Evolutionary conservation across 2,888 invertebrate genomes (phyloP).

Genomic region (Eurytoma californica): DNA sequence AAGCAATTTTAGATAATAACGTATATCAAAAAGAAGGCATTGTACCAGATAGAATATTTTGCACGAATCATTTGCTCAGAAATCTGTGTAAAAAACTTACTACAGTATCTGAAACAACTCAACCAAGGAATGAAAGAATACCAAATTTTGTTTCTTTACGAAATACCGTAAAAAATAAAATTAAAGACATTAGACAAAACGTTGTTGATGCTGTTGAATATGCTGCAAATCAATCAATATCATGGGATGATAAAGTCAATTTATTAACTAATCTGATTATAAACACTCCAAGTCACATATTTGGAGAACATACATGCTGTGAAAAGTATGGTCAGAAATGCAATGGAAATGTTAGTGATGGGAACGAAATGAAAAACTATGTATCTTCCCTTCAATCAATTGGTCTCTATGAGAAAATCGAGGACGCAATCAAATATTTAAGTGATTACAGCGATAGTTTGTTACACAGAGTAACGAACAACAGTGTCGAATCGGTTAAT

Average conservation of each 20-base stretch:
- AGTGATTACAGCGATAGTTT: slow-evolving; percentile 55
- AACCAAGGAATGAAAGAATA: neutral
- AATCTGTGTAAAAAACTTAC: slow-evolving; percentile 56
- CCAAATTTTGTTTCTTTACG: neutral
- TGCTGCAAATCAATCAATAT: neutral
- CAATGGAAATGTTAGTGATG: neutral
- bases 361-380: slow-evolving; percentile 23
- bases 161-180: neutral
- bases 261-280: slow-evolving; percentile 52
- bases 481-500: slow-evolving; percentile 31
- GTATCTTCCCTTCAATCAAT: slow-evolving; percentile 36
- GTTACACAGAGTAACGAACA: slow-evolving; percentile 41
- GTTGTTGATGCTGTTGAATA: neutral
- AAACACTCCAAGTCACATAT: slow-evolving; percentile 46
- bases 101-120: neutral
- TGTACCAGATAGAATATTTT: slow-evolving; percentile 51
- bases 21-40: slow-evolving; percentile 43
- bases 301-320: slow-evolving; percentile 55
- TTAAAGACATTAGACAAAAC: neutral
- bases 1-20: slow-evolving; percentile 38
- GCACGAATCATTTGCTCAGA: slow-evolving; percentile 64
- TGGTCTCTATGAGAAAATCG: slow-evolving; percentile 47
- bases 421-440: slow-evolving; percentile 39
- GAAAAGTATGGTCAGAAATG: slow-evolving; percentile 7
- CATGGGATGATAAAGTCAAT: neutral